Percentiles rank a stretch among this genome's conserved stretches.
These are phyloP conservation scores for Drosophila kepulauana DNA, from an alignment of 1,140 invertebrate species.

Conservation along the genomic window DNA sequence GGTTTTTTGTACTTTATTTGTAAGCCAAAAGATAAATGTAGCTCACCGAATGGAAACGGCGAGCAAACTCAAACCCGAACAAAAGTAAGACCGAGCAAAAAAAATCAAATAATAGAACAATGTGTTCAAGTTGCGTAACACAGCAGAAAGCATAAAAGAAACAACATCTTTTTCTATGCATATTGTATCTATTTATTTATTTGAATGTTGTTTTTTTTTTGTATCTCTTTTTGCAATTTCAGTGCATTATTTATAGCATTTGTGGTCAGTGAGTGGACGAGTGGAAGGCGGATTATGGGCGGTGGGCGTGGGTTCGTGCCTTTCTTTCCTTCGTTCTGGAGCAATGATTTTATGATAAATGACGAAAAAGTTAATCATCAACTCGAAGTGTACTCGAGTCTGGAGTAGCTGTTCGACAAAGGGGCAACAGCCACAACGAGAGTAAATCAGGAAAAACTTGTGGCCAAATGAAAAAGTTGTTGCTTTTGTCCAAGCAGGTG, in stretches of 20 bases:
- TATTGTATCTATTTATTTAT: conserved; percentile 14
- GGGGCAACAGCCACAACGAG: background rate
- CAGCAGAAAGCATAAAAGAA: conserved; percentile 17
- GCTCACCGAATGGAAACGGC: conserved; percentile 27
- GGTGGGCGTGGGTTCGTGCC: conserved; percentile 3
- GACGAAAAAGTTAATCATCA: conserved; percentile 63
- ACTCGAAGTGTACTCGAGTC: conserved; percentile 22
- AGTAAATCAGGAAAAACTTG: background rate
- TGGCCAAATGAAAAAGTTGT: background rate
- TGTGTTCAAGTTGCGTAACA: conserved; percentile 34
- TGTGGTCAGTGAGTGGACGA: conserved; percentile 29
- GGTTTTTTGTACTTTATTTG: conserved; percentile 23
- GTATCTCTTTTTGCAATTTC: conserved; percentile 47
- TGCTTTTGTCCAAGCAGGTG: conserved; percentile 39
- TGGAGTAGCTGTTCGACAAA: background rate
- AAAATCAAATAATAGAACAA: conserved; percentile 22
- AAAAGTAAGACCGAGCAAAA: background rate
- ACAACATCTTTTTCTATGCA: conserved; percentile 43
- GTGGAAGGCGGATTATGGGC: background rate
- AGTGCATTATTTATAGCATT: conserved; percentile 66
- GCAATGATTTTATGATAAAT: conserved; percentile 76
- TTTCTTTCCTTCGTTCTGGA: conserved; percentile 22
- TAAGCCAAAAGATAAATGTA: conserved; percentile 35
- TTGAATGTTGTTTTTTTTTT: conserved; percentile 1
- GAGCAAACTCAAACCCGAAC: conserved; percentile 3